Percentiles rank a stretch among this genome's conserved stretches.
These are phyloP conservation scores for Acleris holmiana DNA, from an alignment of 2,888 invertebrate genomes.

Conservation along the genomic window DNA sequence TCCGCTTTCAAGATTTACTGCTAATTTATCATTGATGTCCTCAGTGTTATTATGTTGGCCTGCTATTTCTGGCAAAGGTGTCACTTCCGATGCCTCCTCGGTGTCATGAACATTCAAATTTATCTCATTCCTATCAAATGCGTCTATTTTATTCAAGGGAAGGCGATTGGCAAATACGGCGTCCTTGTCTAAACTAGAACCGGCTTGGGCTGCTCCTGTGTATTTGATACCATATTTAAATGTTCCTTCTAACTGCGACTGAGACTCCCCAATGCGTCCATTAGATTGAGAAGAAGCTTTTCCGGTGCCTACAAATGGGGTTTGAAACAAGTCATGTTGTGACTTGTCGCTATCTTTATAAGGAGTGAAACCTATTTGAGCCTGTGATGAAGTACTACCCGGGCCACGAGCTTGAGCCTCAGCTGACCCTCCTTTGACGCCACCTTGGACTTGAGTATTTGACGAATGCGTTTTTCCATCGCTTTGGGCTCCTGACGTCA, in stretches of 20 bases:
- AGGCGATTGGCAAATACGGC: constrained; percentile 71
- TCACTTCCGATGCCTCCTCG: constrained; percentile 44
- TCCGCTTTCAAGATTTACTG: constrained; percentile 54
- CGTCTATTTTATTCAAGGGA: constrained; percentile 74
- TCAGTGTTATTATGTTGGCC: constrained; percentile 34
- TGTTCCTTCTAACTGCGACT: constrained; percentile 92
- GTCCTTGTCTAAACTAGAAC: constrained; percentile 88
- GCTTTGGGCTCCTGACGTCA: constrained; percentile 90
- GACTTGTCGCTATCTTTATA: constrained; percentile 85
- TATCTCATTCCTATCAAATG: constrained; percentile 70
- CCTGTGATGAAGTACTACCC: constrained; percentile 93
- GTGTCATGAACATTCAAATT: constrained; percentile 64
- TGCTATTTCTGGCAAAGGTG: constrained; percentile 29
- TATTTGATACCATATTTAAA: constrained; percentile 91
- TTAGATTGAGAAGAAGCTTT: constrained; percentile 92
- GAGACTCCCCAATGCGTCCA: constrained; percentile 90
- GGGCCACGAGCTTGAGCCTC: constrained; percentile 94
- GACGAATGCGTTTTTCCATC: constrained; percentile 91
- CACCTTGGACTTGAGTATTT: constrained; percentile 91
- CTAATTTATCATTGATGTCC: constrained; percentile 49
- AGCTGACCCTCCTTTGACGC: constrained; percentile 92
- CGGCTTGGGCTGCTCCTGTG: constrained; percentile 92
- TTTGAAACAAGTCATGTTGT: constrained; percentile 71
- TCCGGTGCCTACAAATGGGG: constrained; percentile 89
- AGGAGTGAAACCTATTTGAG: constrained; percentile 94